Conservation (phyloP, 2,797 vertebrate genomes). For the Poecile montanus region DNA sequence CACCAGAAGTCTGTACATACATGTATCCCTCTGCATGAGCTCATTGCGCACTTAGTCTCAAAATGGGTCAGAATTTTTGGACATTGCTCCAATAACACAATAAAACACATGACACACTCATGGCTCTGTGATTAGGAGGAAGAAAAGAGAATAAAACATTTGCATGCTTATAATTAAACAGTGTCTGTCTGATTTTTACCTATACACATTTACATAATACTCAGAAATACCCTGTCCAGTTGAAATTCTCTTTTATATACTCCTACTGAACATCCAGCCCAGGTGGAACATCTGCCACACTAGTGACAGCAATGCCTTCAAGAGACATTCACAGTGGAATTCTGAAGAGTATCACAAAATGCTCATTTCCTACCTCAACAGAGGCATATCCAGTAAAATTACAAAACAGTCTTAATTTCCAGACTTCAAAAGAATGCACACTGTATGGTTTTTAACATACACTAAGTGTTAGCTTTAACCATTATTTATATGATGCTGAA, state of each 20-base stretch:
- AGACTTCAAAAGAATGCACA: not conserved
- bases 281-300: not conserved
- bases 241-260: not conserved
- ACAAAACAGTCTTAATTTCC: not conserved
- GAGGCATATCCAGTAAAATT: not conserved
- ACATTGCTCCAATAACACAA: not conserved
- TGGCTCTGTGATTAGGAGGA: not conserved
- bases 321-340: not conserved
- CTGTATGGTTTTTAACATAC: not conserved
- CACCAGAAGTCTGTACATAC: rapidly evolving
- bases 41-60: not conserved
- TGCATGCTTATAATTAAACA: not conserved
- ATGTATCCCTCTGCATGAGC: not conserved
- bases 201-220: rapidly evolving
- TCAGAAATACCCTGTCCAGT: not conserved
- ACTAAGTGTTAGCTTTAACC: not conserved
- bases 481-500: not conserved
- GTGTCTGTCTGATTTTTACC: not conserved
- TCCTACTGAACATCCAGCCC: not conserved
- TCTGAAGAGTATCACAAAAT: not conserved
- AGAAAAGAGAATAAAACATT: not conserved
- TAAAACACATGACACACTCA: rapidly evolving
- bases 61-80: not conserved
- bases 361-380: not conserved
- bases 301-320: not conserved